Conservation (phyloP, 37 sponge, comb jelly and placozoan species). For the Halisarca cf. caerulea region DNA sequence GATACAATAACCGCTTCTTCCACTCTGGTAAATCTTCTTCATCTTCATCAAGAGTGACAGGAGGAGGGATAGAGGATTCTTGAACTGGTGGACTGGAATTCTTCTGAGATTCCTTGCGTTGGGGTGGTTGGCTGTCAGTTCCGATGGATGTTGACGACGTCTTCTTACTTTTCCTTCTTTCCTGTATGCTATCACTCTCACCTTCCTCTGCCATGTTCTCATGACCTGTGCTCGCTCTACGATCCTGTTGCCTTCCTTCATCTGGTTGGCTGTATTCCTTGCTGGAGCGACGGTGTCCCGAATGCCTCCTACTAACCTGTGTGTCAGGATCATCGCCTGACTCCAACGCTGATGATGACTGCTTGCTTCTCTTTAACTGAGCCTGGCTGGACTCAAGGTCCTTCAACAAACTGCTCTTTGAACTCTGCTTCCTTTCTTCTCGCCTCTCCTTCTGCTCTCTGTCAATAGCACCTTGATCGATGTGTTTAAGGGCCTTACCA, state of each 20-base stretch:
- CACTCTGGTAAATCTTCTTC: constrained; percentile 64
- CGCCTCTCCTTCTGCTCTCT: not conserved
- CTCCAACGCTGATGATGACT: not conserved
- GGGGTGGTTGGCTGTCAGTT: not conserved
- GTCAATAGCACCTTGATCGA: not conserved
- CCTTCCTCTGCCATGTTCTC: not conserved
- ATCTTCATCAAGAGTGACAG: not conserved
- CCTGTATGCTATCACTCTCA: not conserved
- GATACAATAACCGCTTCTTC: constrained; percentile 62
- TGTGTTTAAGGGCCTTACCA: constrained; percentile 36
- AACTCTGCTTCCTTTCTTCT: not conserved
- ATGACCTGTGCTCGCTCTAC: not conserved
- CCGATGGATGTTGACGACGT: not conserved
- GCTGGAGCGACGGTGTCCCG: not conserved
- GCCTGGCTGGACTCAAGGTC: not conserved
- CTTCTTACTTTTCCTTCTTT: not conserved
- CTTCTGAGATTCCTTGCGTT: not conserved
- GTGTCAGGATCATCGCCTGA: constrained; percentile 20
- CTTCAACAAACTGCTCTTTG: not conserved
- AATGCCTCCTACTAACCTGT: not conserved
- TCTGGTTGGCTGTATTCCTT: not conserved
- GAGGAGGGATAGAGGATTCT: not conserved
- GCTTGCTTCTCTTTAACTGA: not conserved
- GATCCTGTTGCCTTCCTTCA: not conserved
- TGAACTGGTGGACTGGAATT: not conserved